Evolutionary conservation across 2,888 invertebrate species (phyloP).

Genomic region (Eupithecia abbreviata): DNA sequence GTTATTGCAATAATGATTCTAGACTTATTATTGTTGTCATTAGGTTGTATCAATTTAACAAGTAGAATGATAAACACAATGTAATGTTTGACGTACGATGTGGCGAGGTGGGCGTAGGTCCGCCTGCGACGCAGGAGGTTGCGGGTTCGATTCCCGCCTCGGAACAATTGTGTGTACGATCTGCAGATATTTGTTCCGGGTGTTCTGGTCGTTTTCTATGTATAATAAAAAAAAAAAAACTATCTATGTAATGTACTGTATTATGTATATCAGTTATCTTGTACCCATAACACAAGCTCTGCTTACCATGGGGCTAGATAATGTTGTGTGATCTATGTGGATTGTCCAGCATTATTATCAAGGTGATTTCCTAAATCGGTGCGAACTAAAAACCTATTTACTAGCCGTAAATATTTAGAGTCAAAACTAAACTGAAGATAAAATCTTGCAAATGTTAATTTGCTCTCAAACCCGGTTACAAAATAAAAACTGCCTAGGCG

Average conservation of each 20-base stretch:
- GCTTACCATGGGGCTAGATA: no score
- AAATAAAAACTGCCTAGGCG: slow-evolving; percentile 26
- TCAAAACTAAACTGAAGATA: slow-evolving; percentile 5
- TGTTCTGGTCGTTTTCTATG: no score
- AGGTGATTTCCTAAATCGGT: neutral
- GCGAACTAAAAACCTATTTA: neutral
- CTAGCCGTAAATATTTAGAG: slow-evolving; percentile 8
- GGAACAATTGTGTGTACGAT: no score
- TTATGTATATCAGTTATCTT: no score
- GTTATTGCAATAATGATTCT: neutral
- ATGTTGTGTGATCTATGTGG: no score
- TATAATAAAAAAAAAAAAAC: no score
- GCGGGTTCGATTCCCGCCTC: no score
- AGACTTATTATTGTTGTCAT: slow-evolving; percentile 1
- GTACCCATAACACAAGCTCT: no score
- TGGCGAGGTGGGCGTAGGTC: no score
- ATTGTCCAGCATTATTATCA: neutral
- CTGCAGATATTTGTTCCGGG: no score
- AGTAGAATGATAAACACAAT: neutral
- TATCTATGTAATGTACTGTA: no score
- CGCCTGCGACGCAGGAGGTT: no score
- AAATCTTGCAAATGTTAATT: slow-evolving; percentile 1
- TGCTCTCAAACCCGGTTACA: slow-evolving; percentile 21
- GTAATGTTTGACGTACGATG: neutral
- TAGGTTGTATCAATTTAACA: neutral